These are phyloP conservation scores for Hydrozoanthus tunicans DNA, from an alignment of 64 coral and sea anemone genomes.

Conservation along the genomic window DNA sequence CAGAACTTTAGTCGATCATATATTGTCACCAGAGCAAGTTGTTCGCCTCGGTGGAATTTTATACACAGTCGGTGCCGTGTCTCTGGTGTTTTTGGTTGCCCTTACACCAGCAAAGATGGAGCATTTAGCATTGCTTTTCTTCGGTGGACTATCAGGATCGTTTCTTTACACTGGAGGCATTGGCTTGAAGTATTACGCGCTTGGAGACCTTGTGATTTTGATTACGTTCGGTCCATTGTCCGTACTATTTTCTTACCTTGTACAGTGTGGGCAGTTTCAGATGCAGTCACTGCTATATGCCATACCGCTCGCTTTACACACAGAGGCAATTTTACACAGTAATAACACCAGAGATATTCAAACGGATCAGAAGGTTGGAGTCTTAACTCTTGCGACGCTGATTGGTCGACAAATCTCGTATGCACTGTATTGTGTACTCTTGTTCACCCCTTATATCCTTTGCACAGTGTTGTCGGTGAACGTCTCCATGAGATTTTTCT, in stretches of 20 bases:
- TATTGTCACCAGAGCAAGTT: constrained; percentile 88
- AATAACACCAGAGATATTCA: constrained; percentile 97
- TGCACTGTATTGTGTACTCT: constrained; percentile 74
- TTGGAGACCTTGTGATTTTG: constrained; percentile 95
- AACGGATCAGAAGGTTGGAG: constrained; percentile 76
- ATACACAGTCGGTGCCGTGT: constrained; percentile 69
- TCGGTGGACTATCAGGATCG: constrained; percentile 95
- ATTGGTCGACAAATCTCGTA: constrained; percentile 84
- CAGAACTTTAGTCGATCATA: constrained; percentile 92
- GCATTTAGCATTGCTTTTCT: constrained; percentile 93
- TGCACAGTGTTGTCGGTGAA: constrained; percentile 88
- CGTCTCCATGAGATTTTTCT: constrained; percentile 67
- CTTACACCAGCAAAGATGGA: constrained; percentile 93
- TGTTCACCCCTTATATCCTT: constrained; percentile 95
- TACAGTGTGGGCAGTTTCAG: constrained; percentile 84
- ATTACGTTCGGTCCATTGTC: constrained; percentile 97
- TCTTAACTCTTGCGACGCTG: constrained; percentile 88
- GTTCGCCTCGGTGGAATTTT: constrained; percentile 85
- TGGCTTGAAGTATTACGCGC: constrained; percentile 94
- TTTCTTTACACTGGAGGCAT: constrained; percentile 99
- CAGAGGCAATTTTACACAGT: constrained; percentile 95
- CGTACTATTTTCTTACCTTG: constrained; percentile 87
- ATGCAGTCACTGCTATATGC: constrained; percentile 78
- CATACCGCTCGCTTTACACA: constrained; percentile 82
- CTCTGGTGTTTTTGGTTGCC: constrained; percentile 72